These are phyloP conservation scores for Dendrocincla fuliginosa DNA, from an alignment of 2,797 vertebrate genomes.

Conservation along the genomic window DNA sequence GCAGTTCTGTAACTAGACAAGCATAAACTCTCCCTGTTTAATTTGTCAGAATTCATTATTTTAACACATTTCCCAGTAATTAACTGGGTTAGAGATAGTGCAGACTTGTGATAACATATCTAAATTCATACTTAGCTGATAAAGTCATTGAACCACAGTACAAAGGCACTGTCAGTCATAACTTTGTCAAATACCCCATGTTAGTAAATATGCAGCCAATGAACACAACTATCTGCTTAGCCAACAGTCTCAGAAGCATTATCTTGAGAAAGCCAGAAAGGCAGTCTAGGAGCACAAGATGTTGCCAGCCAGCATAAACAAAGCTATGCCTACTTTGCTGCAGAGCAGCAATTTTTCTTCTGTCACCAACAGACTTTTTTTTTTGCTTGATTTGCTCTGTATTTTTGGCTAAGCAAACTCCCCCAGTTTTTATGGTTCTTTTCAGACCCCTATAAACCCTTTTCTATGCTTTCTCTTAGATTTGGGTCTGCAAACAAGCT, in stretches of 20 bases:
- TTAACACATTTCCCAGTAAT: slow-evolving; percentile 17
- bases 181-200: neutral
- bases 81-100: slow-evolving; percentile 11
- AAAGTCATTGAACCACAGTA: neutral
- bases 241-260: neutral
- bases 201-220: neutral
- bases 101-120: neutral
- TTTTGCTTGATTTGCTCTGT: neutral
- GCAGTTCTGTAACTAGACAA: neutral
- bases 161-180: neutral
- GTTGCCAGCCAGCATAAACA: neutral
- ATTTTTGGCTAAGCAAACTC: neutral
- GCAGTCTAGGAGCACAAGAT: neutral
- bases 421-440: neutral
- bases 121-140: neutral
- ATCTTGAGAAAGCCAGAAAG: neutral
- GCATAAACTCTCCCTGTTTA: neutral
- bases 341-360: slow-evolving; percentile 23
- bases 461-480: neutral
- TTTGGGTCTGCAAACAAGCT: neutral
- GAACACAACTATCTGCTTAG: neutral
- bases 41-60: slow-evolving; percentile 3
- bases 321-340: neutral
- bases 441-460: neutral
- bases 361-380: neutral